phyloP scores from a whole-genome alignment of 1,140 invertebrate genomes.

The Drosophila santomea region DNA sequence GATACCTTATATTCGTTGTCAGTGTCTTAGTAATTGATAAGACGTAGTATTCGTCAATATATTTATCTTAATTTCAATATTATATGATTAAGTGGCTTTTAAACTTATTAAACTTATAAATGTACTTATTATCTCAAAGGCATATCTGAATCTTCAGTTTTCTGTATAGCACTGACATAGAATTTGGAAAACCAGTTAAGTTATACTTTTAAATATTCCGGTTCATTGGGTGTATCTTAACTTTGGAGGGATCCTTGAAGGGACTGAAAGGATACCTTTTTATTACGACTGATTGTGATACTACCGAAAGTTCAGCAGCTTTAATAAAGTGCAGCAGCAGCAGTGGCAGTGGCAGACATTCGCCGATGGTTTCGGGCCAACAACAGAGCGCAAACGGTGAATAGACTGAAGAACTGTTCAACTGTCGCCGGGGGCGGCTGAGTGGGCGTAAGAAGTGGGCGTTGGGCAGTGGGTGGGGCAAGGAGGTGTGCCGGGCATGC shows the following conservation, averaged over 20 bases:
- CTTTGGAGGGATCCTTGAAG: neutral
- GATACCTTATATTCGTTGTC: too few species aligned
- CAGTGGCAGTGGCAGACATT: constrained; percentile 43
- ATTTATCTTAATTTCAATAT: too few species aligned
- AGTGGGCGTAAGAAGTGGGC: constrained; percentile 4
- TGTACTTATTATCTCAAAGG: too few species aligned
- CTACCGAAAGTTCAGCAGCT: constrained; percentile 21
- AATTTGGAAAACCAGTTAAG: neutral
- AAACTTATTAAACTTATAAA: too few species aligned
- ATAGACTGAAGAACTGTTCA: constrained; percentile 62
- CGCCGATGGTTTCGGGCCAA: constrained; percentile 56
- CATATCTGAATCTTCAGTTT: too few species aligned
- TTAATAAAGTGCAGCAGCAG: constrained; percentile 67
- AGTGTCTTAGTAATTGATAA: too few species aligned
- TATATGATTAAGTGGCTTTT: too few species aligned
- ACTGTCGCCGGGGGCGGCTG: constrained; percentile 27
- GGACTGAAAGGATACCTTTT: neutral
- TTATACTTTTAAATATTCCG: too few species aligned
- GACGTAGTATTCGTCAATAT: too few species aligned
- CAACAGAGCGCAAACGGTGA: constrained; percentile 75
- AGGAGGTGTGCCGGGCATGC: constrained; percentile 64
- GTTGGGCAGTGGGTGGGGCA: constrained; percentile 22
- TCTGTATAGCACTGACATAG: too few species aligned
- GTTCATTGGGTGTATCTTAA: too few species aligned
- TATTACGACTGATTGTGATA: neutral